Base-by-base conservation (phyloP, 1,140 invertebrate species). In the Pomacea maculata region DNA sequence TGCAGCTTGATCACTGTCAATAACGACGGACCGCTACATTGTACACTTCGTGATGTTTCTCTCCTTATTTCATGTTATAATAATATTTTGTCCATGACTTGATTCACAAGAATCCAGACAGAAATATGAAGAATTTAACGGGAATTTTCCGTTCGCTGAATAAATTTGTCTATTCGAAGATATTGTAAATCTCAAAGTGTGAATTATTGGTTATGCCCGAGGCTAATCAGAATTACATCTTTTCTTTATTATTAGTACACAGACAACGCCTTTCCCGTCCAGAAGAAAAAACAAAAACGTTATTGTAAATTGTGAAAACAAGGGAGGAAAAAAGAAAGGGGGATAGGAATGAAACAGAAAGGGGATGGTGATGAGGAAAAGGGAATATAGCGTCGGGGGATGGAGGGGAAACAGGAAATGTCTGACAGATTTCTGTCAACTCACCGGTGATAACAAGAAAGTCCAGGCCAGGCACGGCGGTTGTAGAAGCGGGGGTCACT, bases 371-470 rank as follows among this genome's bases (percentile, higher is more conserved):
- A 73, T 10, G 45, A 45, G 52, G 10, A 55, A 52, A n/a, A 12
- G 55, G 45, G 52, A 21, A 57, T 6, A 75, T n/a, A 55, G 54
- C 8, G 7, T 57, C 45, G 61, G 54, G n/a, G 19, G 29, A 57
- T 45, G 75, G 29, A 19, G 29, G 75, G 64, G 34, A 64, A 14
- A 25, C 34, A 65, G n/a, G 19, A 12, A 65, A 45, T 45, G 63
- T 34, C 17, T 67, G 75, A 77, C 21, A 67, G 14, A 52, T 67
- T 10, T 17, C n/a, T 34, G 25, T 21, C 29, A 34, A 71, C 77
- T 71, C 15, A 78, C 77, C 77, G 68, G 77, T 78, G 8, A 78
- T 67, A 17, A 78, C 77, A 19, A 78, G 52, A 29, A 55, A 21
- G 21, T 34, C 29, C 12, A 21, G 67, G 21, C 29, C 21, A 70